Evolutionary conservation across 2,888 invertebrate species (phyloP), one percentile per base, ranked within the genome.

Genomic region (Parnassius glacialis): DNA sequence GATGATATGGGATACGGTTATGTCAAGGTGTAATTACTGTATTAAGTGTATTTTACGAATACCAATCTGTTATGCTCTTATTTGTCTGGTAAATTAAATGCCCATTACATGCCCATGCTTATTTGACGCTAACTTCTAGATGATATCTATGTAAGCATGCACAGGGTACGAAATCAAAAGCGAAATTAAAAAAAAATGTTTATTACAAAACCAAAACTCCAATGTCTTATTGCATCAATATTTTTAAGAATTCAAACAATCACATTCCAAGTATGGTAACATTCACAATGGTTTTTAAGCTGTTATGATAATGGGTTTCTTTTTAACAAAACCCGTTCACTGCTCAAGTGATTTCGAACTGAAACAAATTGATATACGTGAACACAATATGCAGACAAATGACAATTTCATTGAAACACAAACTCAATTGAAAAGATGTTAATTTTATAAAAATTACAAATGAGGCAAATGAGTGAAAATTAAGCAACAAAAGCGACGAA

Each of bases 91-190:
- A 34, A 34, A 34, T 34, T 34, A 34, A 34, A 5, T 34, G 7
- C 34, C 34, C 34, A 0, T 34, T 34, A 34, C 34, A 34, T 34
- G 34, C 34, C 34, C 34, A 34, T 34, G 34, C 34, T 7, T 34
- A 34, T 34, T 7, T 34, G 7, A 34, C 34, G 7, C 5, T 34
- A 34, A 34, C 7, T 34, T 34, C 34, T 34, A 34, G 0, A 34
- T 34, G 34, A 34, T 45, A 7, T 45, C 45, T 45, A 45, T 45
- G n/a, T 34, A n/a, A 3, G 45, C 50, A 59, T 80, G 93, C 92
- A 64, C 55, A 71, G 69, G 59, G 93, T 92, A 65, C 52, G 71
- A 71, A 64, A 47, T 25, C 59, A 64, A 50, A 52, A 59, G 20
- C 42, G 44, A 54, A 65, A 64, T 25, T 44, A 64, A 62, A 62